Percentiles rank a stretch among this genome's conserved stretches.
phyloP scores from a whole-genome alignment of 1,140 invertebrate species.

The Ylistrum balloti region DNA sequence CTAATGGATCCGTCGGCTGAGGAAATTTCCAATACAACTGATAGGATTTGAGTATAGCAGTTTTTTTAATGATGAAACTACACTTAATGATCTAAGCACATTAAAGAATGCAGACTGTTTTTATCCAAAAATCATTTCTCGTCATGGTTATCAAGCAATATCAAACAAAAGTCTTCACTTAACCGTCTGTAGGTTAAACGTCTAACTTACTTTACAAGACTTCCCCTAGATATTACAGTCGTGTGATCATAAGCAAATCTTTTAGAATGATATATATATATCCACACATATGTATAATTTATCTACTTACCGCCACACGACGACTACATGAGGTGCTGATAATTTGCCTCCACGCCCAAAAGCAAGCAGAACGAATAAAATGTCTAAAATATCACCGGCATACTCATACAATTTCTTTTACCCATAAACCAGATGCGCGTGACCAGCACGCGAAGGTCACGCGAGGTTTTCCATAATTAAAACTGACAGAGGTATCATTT shows the following conservation, averaged over 20 bases:
- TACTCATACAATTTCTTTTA: conserved; percentile 5
- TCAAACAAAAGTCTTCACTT: too few species aligned
- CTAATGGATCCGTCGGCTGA: too few species aligned
- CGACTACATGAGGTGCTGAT: background rate
- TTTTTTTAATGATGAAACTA: too few species aligned
- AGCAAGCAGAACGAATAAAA: background rate
- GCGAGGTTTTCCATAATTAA: conserved; percentile 19
- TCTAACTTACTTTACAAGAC: background rate
- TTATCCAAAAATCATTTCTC: too few species aligned
- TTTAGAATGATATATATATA: background rate
- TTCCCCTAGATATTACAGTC: background rate
- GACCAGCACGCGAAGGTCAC: conserved; percentile 14
- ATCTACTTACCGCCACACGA: background rate
- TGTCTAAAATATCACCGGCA: background rate
- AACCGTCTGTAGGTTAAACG: too few species aligned
- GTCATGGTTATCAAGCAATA: too few species aligned
- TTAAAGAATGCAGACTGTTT: too few species aligned
- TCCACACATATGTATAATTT: background rate
- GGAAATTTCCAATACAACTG: too few species aligned
- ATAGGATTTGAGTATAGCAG: too few species aligned
- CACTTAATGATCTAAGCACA: too few species aligned
- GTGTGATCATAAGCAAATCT: background rate
- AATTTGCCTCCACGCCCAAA: conserved; percentile 29
- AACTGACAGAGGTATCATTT: conserved; percentile 20
- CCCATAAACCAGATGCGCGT: conserved; percentile 31